Evolutionary conservation across 2,797 vertebrate species (phyloP), one percentile per base, ranked within the genome.

Genomic region (Phyllotis vaccarum): DNA sequence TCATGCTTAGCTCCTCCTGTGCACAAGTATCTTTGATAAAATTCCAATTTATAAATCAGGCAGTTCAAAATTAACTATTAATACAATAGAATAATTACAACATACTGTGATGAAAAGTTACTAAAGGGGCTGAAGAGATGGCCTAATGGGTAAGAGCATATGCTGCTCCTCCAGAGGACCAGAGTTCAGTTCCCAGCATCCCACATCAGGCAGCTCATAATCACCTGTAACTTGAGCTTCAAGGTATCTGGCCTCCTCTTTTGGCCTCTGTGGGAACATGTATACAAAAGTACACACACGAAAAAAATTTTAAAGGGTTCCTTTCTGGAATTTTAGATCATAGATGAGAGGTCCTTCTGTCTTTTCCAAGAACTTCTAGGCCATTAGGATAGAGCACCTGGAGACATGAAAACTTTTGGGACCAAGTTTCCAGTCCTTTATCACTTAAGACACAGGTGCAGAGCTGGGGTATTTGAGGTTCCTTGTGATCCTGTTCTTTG

Each of bases 161-260:
- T 7, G 24, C 16, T 43, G 66, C 52, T 87, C 24, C n/a, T 56
- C 49, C n/a, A 72, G 66, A 40, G 66, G 66, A 56, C 34, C 52
- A 87, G 66, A 87, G 52, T 87, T 56, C 52, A 40, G 19, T 56
- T 87, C 49, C 66, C 52, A 72, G n/a, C 52, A 87, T 46, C n/a
- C 83, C 68, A 87, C 24, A 72, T 31, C 49, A 72, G 85, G n/a
- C 34, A 21, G 49, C 5, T 72, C 27, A 56, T 13, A 40, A 56
- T 66, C 10, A 58, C n/a, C 68, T 58, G 6, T 40, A 74, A 58
- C 86, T 58, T 16, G 16, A 72, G 68, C 52, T 72, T 72, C 85
- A 74, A 58, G 68, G 52, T 10, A 43, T 74, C n/a, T 58, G 16
- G 12, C 5, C 24, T 24, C 9, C 9, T 72, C 49, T 72, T 56